These are phyloP conservation scores for Drosophila meridiana DNA, from an alignment of 2,888 invertebrate species.

Conservation along the genomic window DNA sequence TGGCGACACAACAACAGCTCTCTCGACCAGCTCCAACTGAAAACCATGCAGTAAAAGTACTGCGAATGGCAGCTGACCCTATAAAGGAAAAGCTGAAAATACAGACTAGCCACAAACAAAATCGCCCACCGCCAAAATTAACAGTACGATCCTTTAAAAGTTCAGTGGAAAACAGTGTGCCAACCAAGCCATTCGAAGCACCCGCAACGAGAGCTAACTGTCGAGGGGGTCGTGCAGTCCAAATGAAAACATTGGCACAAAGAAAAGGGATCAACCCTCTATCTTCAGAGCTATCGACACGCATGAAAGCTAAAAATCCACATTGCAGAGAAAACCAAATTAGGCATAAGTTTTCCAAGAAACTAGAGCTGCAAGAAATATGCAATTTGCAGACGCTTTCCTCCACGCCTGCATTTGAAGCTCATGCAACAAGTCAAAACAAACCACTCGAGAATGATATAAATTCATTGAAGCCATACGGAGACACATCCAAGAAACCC, in stretches of 20 bases:
- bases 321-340: slow-evolving; percentile 19
- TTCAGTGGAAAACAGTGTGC: slow-evolving; percentile 4
- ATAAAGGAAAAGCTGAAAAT: background rate
- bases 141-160: background rate
- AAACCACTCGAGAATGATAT: slow-evolving; percentile 18
- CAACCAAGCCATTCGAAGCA: slow-evolving; percentile 37
- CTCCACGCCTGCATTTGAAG: slow-evolving; percentile 46
- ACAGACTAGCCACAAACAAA: background rate
- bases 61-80: background rate
- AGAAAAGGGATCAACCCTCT: background rate
- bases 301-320: slow-evolving; percentile 55
- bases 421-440: slow-evolving; percentile 51
- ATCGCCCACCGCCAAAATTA: background rate
- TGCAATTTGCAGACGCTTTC: slow-evolving; percentile 24
- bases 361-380: slow-evolving; percentile 7
- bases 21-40: background rate
- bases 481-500: slow-evolving; percentile 19
- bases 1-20: background rate
- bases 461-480: slow-evolving; percentile 17
- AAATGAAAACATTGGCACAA: slow-evolving; percentile 37
- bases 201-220: slow-evolving; percentile 2
- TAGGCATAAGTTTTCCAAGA: background rate
- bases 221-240: slow-evolving; percentile 45
- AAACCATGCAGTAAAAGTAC: background rate
- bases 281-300: slow-evolving; percentile 20